Base-by-base conservation (phyloP, 2,113 vertebrate species). In the Mobula hypostoma region DNA sequence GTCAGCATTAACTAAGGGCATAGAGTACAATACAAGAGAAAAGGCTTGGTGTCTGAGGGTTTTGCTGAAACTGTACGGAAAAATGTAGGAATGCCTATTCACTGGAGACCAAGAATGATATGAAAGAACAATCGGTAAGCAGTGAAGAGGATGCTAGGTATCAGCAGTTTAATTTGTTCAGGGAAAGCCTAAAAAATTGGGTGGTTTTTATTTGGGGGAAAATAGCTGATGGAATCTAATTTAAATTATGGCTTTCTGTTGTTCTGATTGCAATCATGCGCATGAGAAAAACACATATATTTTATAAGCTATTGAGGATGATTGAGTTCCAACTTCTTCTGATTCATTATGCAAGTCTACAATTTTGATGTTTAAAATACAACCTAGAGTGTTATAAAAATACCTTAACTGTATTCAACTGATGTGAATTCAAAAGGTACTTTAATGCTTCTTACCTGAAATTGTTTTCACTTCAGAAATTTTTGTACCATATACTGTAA, bases 181-280 rank as follows among this genome's bases (percentile, higher is more conserved):
- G 5, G 12, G 3, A 7, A 88, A n/a, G 29, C 24, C 3, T 29
- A 61, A 63, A n/a, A 4, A 66, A 88, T n/a, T 88, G 61, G 58
- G 27, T 7, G 29, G 7, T 11, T 61, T 88, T 88, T 15, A 2
- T 66, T 63, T n/a, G 14, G 21, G 72, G 21, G 72, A 7, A 88
- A 87, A 88, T n/a, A 21, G 5, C 80, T 56, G 80, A 48, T 8
- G 19, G 7, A 12, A 66, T n/a, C 58, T n/a, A 66, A 88, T 66
- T 88, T 29, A 66, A 88, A 66, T n/a, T 17, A n/a, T 66, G 5
- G 85, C 29, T 88, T 88, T 29, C 85, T 88, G n/a, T 88, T 88
- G 56, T 15, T n/a, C 12, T 63, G 85, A 66, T 66, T 32, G 12
- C 58, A 17, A 32, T 17, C 12, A 66, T n/a, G 29, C 12, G n/a